Evolutionary conservation across 1,140 invertebrate species (phyloP).

Genomic region (Neomicropteryx cornuta): DNA sequence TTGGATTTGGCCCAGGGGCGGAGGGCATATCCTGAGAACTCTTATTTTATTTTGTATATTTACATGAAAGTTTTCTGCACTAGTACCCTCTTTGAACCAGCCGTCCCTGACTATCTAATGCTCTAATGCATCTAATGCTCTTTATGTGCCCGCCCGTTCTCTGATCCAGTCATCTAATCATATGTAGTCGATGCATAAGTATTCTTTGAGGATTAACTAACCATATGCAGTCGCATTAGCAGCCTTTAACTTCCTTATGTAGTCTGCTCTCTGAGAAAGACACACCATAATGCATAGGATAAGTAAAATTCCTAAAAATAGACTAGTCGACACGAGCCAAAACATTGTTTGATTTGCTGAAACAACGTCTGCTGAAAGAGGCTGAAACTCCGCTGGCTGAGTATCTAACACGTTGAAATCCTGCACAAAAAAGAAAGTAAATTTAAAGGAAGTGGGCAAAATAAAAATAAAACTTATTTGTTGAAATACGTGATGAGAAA

Average conservation of each 20-base stretch:
- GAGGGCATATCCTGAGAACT: too few relatives aligned
- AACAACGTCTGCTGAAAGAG: conserved; percentile 37
- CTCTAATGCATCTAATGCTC: too few relatives aligned
- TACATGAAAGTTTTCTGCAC: too few relatives aligned
- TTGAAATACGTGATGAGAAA: neutral
- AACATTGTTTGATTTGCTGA: conserved; percentile 51
- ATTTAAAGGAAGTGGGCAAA: conserved; percentile 1
- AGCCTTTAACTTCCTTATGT: conserved; percentile 80
- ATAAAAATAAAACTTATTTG: conserved; percentile 1
- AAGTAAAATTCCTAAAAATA: conserved; percentile 67
- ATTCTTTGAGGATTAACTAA: conserved; percentile 34
- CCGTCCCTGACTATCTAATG: too few relatives aligned
- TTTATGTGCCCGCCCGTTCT: too few relatives aligned
- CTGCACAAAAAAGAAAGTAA: conserved; percentile 24
- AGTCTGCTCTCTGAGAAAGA: conserved; percentile 70
- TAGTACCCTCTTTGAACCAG: too few relatives aligned
- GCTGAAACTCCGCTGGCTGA: conserved; percentile 60
- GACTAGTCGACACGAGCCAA: conserved; percentile 70
- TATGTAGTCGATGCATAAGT: too few relatives aligned
- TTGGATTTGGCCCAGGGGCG: too few relatives aligned
- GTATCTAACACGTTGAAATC: conserved; percentile 85
- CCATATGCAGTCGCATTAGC: conserved; percentile 88
- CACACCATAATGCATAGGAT: conserved; percentile 69
- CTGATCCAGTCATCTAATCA: too few relatives aligned
- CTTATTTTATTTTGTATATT: too few relatives aligned